These are phyloP conservation scores for Lepidurus apus DNA, from an alignment of 1,140 invertebrate genomes.

Conservation along the genomic window DNA sequence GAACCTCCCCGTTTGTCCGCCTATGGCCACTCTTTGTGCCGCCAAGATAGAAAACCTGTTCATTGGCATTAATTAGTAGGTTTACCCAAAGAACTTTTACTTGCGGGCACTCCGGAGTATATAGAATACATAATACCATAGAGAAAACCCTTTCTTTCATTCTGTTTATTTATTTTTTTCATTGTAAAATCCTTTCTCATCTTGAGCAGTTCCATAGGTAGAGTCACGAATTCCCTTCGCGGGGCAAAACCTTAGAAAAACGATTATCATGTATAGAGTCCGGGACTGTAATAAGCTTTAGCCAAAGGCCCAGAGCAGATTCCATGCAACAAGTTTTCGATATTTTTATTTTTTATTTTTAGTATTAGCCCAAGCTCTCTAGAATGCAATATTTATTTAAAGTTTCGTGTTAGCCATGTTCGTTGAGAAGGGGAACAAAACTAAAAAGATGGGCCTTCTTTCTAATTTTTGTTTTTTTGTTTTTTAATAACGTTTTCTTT, in stretches of 20 bases:
- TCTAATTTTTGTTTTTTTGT: neutral
- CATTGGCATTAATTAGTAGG: slow-evolving; percentile 4
- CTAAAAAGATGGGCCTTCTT: neutral
- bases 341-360: no score
- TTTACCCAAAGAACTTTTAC: neutral
- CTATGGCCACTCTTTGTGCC: neutral
- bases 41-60: neutral
- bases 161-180: neutral
- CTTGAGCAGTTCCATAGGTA: neutral
- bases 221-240: neutral
- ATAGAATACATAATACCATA: neutral
- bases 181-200: neutral
- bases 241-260: neutral
- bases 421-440: neutral
- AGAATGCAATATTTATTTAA: slow-evolving; percentile 5
- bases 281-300: neutral
- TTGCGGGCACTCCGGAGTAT: no score
- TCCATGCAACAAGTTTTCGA: neutral
- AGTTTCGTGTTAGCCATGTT: neutral
- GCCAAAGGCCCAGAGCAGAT: neutral
- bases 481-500: neutral
- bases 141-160: neutral
- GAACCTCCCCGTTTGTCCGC: slow-evolving; percentile 11
- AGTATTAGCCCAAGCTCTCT: neutral
- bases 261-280: slow-evolving; percentile 9